Conservation (phyloP, 2,113 vertebrate species). For the Arothron firmamentum region DNA sequence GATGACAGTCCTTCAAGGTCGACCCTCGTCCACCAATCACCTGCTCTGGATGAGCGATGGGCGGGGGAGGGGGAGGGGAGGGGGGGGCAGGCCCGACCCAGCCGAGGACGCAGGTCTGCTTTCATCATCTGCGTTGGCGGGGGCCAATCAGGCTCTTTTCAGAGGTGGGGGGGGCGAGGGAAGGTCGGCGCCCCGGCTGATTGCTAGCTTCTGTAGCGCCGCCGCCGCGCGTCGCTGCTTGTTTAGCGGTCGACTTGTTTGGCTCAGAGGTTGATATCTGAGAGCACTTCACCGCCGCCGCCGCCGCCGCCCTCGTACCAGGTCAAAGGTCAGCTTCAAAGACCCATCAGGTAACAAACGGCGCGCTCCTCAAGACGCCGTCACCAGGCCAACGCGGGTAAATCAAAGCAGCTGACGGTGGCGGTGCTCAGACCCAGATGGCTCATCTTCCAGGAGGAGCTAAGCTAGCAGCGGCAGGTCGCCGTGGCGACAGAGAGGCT, state of each 20-base stretch:
- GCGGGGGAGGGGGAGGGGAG: too few species aligned
- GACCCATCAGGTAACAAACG: conserved; percentile 47
- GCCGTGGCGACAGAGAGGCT: conserved; percentile 45
- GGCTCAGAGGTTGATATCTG: conserved; percentile 32
- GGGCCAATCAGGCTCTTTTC: conserved; percentile 22
- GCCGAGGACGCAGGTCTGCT: conserved; percentile 28
- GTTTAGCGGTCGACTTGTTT: conserved; percentile 40
- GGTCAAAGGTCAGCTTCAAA: conserved; percentile 38
- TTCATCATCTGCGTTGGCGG: conserved; percentile 29
- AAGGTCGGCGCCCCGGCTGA: conserved; percentile 44
- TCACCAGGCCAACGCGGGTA: conserved; percentile 25
- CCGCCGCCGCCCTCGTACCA: conserved; percentile 7
- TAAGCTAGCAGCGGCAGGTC: conserved; percentile 63
- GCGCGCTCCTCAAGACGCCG: conserved; percentile 10
- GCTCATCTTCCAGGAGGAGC: conserved; percentile 56
- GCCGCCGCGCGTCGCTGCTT: conserved; percentile 41
- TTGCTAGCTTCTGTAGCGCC: conserved; percentile 46
- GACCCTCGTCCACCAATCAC: too few species aligned
- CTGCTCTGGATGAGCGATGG: too few species aligned
- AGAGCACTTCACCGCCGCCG: not conserved
- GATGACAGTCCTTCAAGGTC: too few species aligned
- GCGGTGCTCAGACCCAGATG: conserved; percentile 43
- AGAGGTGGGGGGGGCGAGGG: conserved; percentile 41
- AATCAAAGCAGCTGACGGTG: conserved; percentile 34
- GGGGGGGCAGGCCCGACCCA: conserved; percentile 18